phyloP scores from a whole-genome alignment of 2,113 vertebrate genomes.

The Neopipo cinnamomea region DNA sequence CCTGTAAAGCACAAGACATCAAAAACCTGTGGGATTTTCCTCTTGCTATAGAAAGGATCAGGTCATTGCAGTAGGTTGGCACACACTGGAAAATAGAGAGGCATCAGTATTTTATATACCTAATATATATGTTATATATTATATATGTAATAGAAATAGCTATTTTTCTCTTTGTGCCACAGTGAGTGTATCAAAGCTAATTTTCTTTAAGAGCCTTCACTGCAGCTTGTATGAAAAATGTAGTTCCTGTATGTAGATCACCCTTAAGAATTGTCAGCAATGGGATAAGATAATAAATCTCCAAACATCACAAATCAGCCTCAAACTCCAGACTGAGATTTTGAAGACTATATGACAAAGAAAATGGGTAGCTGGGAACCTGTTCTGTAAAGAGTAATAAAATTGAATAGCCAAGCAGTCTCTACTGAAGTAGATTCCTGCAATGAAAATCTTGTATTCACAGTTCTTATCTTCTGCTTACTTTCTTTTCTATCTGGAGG shows the following conservation, averaged over 20 bases:
- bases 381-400: not conserved
- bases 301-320: not conserved
- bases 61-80: not conserved
- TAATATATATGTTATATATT: not conserved
- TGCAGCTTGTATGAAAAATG: not conserved
- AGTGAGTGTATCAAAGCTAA: not conserved
- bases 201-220: not conserved
- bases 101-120: not conserved
- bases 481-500: not conserved
- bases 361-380: not conserved
- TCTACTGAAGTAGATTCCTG: not conserved
- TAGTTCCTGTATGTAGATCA: not conserved
- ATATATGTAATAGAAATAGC: not conserved
- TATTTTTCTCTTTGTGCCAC: not conserved
- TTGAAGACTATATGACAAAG: not conserved
- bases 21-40: not conserved
- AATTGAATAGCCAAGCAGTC: not conserved
- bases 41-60: not conserved
- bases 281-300: not conserved
- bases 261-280: not conserved
- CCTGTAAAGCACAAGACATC: not conserved
- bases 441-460: not conserved
- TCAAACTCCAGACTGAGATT: not conserved
- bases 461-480: not conserved
- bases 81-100: not conserved